Conservation (phyloP, 2,888 invertebrate species). For the Hydraecia micacea region DNA sequence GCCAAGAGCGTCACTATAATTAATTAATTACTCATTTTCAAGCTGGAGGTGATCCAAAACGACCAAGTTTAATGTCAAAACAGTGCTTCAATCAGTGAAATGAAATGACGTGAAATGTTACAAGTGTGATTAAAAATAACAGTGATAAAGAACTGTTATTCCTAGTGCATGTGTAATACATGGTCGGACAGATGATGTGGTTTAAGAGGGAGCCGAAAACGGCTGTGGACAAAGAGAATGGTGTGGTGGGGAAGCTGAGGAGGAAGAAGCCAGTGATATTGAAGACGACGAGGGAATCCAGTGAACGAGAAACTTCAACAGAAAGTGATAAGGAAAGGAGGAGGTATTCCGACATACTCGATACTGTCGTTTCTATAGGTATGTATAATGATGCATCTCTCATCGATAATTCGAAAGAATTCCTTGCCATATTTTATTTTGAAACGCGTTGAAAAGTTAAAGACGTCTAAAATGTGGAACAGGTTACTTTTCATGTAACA, state of each 20-base stretch:
- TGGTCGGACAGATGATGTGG: conserved; percentile 85
- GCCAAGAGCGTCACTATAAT: conserved; percentile 70
- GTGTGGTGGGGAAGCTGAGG: conserved; percentile 81
- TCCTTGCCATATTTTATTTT: conserved; percentile 71
- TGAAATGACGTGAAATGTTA: conserved; percentile 49
- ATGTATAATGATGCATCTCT: conserved; percentile 61
- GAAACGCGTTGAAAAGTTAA: conserved; percentile 12
- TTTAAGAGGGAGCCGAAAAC: conserved; percentile 86
- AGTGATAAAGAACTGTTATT: conserved; percentile 49
- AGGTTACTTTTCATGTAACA: conserved; percentile 49
- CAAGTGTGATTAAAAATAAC: conserved; percentile 49
- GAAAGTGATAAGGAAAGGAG: conserved; percentile 87
- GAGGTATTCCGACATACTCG: conserved; percentile 86
- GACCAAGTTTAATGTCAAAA: conserved; percentile 48
- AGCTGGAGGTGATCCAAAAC: conserved; percentile 62
- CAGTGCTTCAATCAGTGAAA: conserved; percentile 45
- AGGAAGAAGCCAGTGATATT: conserved; percentile 84
- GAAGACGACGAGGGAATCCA: conserved; percentile 86
- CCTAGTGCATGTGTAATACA: conserved; percentile 58
- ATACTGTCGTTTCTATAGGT: conserved; percentile 84
- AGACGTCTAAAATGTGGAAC: conserved; percentile 56
- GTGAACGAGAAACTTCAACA: conserved; percentile 86
- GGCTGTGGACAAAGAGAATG: conserved; percentile 83
- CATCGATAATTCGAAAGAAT: conserved; percentile 47
- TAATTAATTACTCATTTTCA: conserved; percentile 62